Evolutionary conservation across 2,888 invertebrate genomes (phyloP).

Genomic region (Oscheius sp.): DNA sequence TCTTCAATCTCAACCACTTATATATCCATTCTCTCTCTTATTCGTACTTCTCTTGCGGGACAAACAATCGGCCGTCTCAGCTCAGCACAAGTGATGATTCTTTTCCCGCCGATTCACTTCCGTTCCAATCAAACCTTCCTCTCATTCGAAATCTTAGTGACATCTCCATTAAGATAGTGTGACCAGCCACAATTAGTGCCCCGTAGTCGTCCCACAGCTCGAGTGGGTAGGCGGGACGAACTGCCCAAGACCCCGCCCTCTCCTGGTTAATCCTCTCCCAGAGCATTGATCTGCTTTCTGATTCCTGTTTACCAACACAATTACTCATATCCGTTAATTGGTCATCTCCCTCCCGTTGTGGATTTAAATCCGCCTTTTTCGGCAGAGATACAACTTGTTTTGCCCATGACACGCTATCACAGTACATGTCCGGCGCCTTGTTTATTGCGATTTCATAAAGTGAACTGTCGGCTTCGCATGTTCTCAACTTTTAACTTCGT

Average conservation of each 20-base stretch:
- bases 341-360: background rate
- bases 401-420: too few relatives aligned
- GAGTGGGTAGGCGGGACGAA: conserved; percentile 29
- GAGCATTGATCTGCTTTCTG: conserved; percentile 31
- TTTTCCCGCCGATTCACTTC: background rate
- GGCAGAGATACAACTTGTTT: conserved; percentile 21
- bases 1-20: too few relatives aligned
- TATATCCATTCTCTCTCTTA: too few relatives aligned
- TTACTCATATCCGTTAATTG: conserved; percentile 28
- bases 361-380: conserved; percentile 25
- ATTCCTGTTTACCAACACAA: conserved; percentile 30
- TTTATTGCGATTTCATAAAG: too few relatives aligned
- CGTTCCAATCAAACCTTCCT: background rate
- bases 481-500: conserved; percentile 1
- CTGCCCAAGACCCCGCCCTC: conserved; percentile 20
- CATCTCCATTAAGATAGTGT: conserved; percentile 14
- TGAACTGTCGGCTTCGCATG: background rate
- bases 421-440: background rate
- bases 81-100: background rate
- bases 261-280: conserved; percentile 28
- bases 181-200: conserved; percentile 23
- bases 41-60: conserved; percentile 2
- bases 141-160: background rate
- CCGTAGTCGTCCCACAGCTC: background rate
- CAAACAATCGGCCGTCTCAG: background rate